Base-by-base conservation (phyloP, 2,113 vertebrate genomes). In the Ahaetulla prasina region DNA sequence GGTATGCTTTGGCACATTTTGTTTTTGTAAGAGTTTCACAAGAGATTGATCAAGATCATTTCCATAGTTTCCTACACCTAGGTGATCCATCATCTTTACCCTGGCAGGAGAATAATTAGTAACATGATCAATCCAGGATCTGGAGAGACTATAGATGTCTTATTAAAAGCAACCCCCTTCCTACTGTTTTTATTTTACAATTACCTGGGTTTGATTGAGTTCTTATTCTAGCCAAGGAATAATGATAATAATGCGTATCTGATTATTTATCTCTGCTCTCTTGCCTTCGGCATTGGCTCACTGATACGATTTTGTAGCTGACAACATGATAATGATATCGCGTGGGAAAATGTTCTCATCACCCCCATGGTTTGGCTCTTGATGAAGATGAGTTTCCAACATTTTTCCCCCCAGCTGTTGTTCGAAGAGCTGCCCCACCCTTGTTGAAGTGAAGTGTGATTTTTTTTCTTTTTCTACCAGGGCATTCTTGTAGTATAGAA, bases 301-400 rank as follows among this genome's bases (percentile, higher is more conserved):
- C 90, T 94, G 60, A 39, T 86, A 49, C 43, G 52, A n/a, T n/a
- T 93, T 85, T 93, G 86, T 89, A 63, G 68, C 11, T 92, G 92
- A 87, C 53, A 84, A 43, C 22, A n/a, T 85, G 90, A 94, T 92
- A 85, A 35, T 63, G 92, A 94, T 92, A 87, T 47, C 88, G 53
- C 92, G 87, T 95, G 94, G 91, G 95, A 96, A 94, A 74, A 90
- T 91, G 43, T 68, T 94, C 91, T 95, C 0, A 0, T 52, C 89
- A 80, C 57, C 43, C 54, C 10, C 80, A 23, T 89, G 80, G 50
- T 57, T 91, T 43, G 57, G 84, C 89, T 94, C 84, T 49, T 89
- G 94, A 91, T 95, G 95, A 95, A 86, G 88, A 91, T 90, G 89
- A 94, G 84, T 90, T 91, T 91, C 10, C 68, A 80, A 95, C 22